These are phyloP conservation scores for Crossaster papposus DNA, from an alignment of 53 echinoderm and acorn worm species.

Conservation along the genomic window DNA sequence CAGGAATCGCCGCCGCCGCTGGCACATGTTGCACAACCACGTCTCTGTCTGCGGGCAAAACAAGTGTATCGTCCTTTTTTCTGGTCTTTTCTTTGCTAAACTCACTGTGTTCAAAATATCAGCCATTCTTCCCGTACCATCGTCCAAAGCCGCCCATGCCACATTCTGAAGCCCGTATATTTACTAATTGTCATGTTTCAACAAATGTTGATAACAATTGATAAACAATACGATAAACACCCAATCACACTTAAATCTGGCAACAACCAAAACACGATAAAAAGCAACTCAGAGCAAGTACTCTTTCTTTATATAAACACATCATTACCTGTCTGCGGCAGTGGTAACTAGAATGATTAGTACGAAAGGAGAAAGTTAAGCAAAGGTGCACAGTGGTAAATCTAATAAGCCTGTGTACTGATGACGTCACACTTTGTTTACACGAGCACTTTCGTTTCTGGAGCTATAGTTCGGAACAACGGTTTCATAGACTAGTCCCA, in stretches of 20 bases:
- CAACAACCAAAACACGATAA: background rate
- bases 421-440: too few species aligned
- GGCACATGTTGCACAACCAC: slow-evolving; percentile 96
- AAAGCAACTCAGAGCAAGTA: background rate
- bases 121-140: background rate
- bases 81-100: background rate
- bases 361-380: slow-evolving; percentile 22
- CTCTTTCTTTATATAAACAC: background rate
- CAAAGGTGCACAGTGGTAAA: background rate
- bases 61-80: background rate
- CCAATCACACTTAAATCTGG: background rate
- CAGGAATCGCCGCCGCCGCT: slow-evolving; percentile 84
- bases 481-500: too few species aligned
- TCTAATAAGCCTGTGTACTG: slow-evolving; percentile 3
- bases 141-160: background rate
- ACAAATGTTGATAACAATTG: background rate
- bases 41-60: slow-evolving; percentile 72
- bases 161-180: too few species aligned
- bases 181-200: background rate
- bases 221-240: background rate
- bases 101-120: background rate
- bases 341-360: slow-evolving; percentile 39
- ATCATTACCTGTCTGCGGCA: slow-evolving; percentile 53
- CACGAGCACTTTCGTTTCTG: too few species aligned
- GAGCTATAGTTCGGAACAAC: too few species aligned